These are phyloP conservation scores for Brachionus angularis DNA, from an alignment of 1,140 invertebrate genomes.

Conservation along the genomic window DNA sequence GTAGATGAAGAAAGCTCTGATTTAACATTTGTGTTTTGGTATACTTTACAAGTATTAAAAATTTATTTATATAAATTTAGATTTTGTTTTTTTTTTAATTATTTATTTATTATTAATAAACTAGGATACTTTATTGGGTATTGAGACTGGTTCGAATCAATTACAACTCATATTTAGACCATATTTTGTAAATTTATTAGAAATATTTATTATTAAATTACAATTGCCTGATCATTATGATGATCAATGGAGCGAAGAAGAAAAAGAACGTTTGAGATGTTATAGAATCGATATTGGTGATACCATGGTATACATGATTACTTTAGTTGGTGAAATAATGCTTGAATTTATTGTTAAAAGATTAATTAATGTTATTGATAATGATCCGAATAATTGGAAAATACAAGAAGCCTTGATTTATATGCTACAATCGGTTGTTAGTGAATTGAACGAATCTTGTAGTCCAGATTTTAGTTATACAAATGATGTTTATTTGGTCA, in stretches of 20 bases:
- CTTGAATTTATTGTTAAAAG: constrained; percentile 39
- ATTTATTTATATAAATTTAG: not conserved
- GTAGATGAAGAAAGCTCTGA: constrained; percentile 41
- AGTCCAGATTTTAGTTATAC: constrained; percentile 34
- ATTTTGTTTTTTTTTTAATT: not conserved
- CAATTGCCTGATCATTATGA: constrained; percentile 30
- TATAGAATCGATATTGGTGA: constrained; percentile 42
- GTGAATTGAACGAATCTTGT: constrained; percentile 43
- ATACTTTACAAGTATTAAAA: constrained; percentile 8
- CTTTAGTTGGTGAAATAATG: constrained; percentile 39
- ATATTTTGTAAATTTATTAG: constrained; percentile 35
- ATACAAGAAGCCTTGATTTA: constrained; percentile 33
- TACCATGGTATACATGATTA: constrained; percentile 43
- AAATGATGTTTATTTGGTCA: constrained; percentile 28
- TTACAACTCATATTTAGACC: constrained; percentile 13
- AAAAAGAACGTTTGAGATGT: constrained; percentile 42
- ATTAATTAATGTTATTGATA: not conserved
- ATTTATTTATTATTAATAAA: too few species aligned
- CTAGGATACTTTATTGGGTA: constrained; percentile 37
- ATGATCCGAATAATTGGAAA: constrained; percentile 18
- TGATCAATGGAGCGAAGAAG: constrained; percentile 40
- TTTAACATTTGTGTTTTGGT: constrained; percentile 42
- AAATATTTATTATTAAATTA: constrained; percentile 38
- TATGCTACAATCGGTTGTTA: constrained; percentile 38
- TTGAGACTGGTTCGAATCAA: constrained; percentile 19